phyloP scores from a whole-genome alignment of 2,797 vertebrate species.

The Atherinosoma microstoma region DNA sequence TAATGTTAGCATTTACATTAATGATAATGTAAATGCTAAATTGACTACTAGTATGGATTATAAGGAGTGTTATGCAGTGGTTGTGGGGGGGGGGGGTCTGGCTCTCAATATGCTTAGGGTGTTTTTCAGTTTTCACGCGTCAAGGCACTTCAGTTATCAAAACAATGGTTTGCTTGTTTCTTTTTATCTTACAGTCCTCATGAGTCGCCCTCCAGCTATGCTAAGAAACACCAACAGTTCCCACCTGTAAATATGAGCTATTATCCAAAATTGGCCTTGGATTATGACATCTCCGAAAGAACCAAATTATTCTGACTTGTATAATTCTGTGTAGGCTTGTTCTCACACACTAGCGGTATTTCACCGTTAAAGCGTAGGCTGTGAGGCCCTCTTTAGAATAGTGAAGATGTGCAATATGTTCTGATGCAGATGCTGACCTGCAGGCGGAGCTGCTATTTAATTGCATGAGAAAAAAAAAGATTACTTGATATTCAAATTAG shows the following conservation, averaged over 20 bases:
- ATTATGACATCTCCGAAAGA: neutral
- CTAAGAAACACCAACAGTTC: neutral
- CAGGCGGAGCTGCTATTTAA: neutral
- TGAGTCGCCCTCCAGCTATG: neutral
- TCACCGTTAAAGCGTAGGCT: neutral
- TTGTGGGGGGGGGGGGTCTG: no score
- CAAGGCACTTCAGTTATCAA: no score
- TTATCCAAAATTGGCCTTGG: neutral
- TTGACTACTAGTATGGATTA: no score
- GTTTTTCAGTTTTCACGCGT: neutral
- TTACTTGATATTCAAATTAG: neutral
- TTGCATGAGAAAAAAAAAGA: neutral
- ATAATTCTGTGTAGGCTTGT: neutral
- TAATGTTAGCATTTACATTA: no score
- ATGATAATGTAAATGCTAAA: no score
- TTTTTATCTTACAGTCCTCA: neutral
- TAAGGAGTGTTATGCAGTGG: no score
- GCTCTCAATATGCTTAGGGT: no score
- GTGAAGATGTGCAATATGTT: neutral
- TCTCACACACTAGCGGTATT: neutral
- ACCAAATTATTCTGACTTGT: neutral
- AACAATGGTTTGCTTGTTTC: neutral
- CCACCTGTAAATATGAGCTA: neutral
- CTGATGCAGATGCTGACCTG: neutral
- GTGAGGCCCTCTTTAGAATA: neutral